Base-by-base conservation (phyloP, 1,140 invertebrate genomes). In the Drosophila takahashii region DNA sequence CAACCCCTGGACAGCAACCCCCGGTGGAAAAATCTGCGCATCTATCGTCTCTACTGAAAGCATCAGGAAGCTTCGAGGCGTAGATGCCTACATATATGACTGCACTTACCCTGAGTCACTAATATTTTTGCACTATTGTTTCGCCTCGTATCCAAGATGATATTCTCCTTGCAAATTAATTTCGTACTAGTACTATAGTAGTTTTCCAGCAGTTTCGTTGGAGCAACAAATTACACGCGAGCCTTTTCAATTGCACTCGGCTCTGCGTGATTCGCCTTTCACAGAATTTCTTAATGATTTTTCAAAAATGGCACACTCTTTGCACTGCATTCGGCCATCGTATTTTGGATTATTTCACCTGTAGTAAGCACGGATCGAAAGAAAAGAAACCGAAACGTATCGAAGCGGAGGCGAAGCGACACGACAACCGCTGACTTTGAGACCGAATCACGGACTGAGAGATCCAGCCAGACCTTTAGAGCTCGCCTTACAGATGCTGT, bases 401-500 rank as follows among this genome's bases (percentile, higher is more conserved):
- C 37, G n/a, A 0, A 7, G 5, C 26, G 36, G 15, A 36, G 22
- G 27, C 54, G 26, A 26, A 41, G 60, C 65, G 60, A 50, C n/a
- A 51, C 52, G 47, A 18, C 70, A 56, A 89, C 83, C 79, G 70
- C 48, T 87, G 61, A 45, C 79, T 69, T 62, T 64, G 76, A 73
- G 71, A 83, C 84, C 84, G 77, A 62, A 67, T 70, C 71, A 52
- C 83, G 79, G 79, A 87, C 84, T 87, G 62, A 75, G 34, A 47
- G 36, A 61, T 32, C 54, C 34, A 13, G 52, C 18, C 36, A 26
- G 53, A 39, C 39, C 8, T 18, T 18, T 15, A 13, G 32, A 13
- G 26, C 62, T 42, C 16, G 36, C 34, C 15, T 16, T 10, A 10
- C 41, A 32, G 56, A 66, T 22, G n/a, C 32, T 64, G 41, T 16